These are phyloP conservation scores for Oscheius sp. DNA, from an alignment of 2,888 invertebrate species.

Conservation along the genomic window DNA sequence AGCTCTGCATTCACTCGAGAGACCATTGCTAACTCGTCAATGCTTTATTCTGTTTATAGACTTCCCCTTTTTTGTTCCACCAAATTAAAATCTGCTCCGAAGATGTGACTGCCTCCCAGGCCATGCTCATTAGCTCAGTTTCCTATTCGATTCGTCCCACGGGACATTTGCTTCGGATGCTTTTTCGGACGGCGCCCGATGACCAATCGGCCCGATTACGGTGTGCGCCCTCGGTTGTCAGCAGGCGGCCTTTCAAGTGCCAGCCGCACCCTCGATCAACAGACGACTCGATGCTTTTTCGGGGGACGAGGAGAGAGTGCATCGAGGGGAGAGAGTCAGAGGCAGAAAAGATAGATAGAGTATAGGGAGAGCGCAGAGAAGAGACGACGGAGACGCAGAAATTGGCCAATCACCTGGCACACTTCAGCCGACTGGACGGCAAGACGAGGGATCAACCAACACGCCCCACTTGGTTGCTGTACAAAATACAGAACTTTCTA, in stretches of 20 bases:
- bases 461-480: constrained; percentile 2
- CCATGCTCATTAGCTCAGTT: too few relatives aligned
- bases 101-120: too few relatives aligned
- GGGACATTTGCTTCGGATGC: constrained; percentile 29
- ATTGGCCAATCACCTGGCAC: constrained; percentile 30
- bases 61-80: too few relatives aligned
- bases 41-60: too few relatives aligned
- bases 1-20: too few relatives aligned
- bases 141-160: constrained; percentile 5
- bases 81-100: too few relatives aligned
- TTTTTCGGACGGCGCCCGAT: constrained; percentile 5
- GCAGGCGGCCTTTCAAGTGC: constrained; percentile 16
- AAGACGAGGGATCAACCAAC: constrained; percentile 25
- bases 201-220: constrained; percentile 39
- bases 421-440: constrained; percentile 10
- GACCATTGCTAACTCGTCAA: too few relatives aligned
- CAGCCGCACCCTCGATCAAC: constrained; percentile 5
- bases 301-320: constrained; percentile 1
- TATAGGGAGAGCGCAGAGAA: neutral
- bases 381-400: neutral
- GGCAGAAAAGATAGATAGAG: neutral
- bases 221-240: constrained; percentile 25
- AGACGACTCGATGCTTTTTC: neutral
- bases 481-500: too few relatives aligned
- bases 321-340: neutral